These are phyloP conservation scores for Panthera uncia DNA, from an alignment of 2,113 vertebrate species.

Conservation along the genomic window DNA sequence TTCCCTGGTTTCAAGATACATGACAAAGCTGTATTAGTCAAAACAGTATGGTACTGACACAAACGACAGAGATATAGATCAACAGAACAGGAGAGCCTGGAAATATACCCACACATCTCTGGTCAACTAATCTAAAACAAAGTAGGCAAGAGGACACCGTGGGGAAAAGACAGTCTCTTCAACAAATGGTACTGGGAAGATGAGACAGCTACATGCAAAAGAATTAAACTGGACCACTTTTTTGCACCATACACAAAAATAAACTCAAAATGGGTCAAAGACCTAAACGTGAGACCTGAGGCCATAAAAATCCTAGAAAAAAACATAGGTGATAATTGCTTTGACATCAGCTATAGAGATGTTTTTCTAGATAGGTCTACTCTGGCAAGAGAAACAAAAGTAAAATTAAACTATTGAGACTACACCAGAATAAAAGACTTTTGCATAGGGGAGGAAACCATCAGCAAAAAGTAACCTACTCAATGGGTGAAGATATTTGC, in stretches of 20 bases:
- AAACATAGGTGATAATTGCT: background rate
- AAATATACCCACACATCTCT: background rate
- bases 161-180: background rate
- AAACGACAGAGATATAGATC: background rate
- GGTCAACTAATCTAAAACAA: background rate
- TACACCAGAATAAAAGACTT: background rate
- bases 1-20: background rate
- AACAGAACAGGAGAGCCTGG: background rate
- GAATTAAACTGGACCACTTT: background rate
- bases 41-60: background rate
- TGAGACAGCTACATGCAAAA: background rate
- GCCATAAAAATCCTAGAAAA: background rate
- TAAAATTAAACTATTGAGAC: background rate
- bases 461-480: background rate
- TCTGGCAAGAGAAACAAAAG: background rate
- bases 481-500: background rate
- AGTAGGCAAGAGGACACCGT: background rate
- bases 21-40: background rate
- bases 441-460: background rate
- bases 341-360: background rate
- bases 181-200: background rate
- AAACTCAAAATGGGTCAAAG: background rate
- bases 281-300: background rate
- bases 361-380: background rate
- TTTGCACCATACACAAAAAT: background rate